Conservation (phyloP, 2,113 vertebrate genomes). For the Silurus glanis region DNA sequence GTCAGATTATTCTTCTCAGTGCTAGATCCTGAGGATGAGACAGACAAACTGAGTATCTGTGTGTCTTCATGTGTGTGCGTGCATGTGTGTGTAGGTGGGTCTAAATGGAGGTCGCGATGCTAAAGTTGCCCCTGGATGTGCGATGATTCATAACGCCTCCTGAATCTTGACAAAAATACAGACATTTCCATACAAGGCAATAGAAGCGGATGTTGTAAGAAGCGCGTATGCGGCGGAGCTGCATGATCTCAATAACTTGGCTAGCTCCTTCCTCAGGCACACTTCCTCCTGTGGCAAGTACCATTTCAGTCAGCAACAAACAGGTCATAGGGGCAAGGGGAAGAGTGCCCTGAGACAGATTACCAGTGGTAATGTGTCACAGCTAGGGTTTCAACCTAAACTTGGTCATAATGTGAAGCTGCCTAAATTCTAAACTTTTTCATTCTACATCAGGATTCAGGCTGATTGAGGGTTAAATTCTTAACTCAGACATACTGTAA, state of each 20-base stretch:
- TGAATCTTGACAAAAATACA: conserved; percentile 18
- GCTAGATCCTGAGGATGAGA: background rate
- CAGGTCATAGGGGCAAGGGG: background rate
- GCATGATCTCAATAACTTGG: background rate
- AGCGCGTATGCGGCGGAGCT: background rate
- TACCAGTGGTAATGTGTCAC: background rate
- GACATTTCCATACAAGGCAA: conserved; percentile 14
- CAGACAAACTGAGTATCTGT: conserved; percentile 1
- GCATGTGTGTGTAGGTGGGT: conserved; percentile 22
- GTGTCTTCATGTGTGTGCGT: conserved; percentile 28
- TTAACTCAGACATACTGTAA: background rate
- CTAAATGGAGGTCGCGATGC: conserved; percentile 41
- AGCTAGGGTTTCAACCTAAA: background rate
- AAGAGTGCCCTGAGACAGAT: background rate
- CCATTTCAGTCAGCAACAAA: background rate
- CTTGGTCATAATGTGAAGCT: background rate
- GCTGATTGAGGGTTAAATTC: background rate
- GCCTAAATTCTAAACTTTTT: background rate
- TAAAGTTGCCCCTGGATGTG: conserved; percentile 31
- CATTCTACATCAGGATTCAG: background rate
- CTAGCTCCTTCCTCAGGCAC: background rate
- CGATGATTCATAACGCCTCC: conserved; percentile 35
- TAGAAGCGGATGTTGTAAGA: background rate
- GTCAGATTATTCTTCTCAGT: conserved; percentile 6
- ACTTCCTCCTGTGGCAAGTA: too few relatives aligned